phyloP scores from a whole-genome alignment of 64 coral and sea anemone genomes.

The Actinia tenebrosa region DNA sequence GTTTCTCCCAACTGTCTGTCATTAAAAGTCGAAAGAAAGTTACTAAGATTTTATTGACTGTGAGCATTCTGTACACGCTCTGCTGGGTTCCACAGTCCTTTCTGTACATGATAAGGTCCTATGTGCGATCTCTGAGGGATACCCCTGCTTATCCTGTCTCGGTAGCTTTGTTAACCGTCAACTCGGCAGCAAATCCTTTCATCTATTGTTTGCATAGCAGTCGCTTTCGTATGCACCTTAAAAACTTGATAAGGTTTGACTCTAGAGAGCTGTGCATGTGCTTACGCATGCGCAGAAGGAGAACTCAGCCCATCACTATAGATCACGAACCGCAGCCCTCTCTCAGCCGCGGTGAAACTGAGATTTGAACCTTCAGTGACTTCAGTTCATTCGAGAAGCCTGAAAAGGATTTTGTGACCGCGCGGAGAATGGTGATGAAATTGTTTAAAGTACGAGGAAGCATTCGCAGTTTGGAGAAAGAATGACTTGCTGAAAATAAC shows the following conservation, averaged over 20 bases:
- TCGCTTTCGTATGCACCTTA: conserved; percentile 14
- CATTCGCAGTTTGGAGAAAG: too few relatives aligned
- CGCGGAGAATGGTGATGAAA: too few relatives aligned
- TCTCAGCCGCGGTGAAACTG: background rate
- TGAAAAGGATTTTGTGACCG: too few relatives aligned
- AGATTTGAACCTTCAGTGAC: background rate
- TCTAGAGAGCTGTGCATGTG: background rate
- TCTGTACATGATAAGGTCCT: conserved; percentile 25
- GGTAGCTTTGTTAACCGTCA: conserved; percentile 36
- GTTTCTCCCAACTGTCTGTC: conserved; percentile 14
- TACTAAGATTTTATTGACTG: conserved; percentile 33
- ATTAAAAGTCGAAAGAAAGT: conserved; percentile 35
- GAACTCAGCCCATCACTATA: background rate
- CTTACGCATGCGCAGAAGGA: background rate
- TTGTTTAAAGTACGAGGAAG: too few relatives aligned
- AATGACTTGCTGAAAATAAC: too few relatives aligned
- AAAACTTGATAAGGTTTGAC: background rate
- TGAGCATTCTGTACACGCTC: conserved; percentile 34
- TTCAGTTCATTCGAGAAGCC: too few relatives aligned
- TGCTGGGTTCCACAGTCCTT: conserved; percentile 50
- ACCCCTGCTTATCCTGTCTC: conserved; percentile 10
- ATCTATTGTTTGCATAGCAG: conserved; percentile 52
- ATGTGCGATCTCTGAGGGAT: background rate
- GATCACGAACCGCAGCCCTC: background rate
- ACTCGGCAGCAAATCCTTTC: conserved; percentile 43